Percentiles rank a stretch among this genome's conserved stretches.
Conservation (phyloP, 2,113 vertebrate species). For the Cryptomyrus ogoouensis region DNA sequence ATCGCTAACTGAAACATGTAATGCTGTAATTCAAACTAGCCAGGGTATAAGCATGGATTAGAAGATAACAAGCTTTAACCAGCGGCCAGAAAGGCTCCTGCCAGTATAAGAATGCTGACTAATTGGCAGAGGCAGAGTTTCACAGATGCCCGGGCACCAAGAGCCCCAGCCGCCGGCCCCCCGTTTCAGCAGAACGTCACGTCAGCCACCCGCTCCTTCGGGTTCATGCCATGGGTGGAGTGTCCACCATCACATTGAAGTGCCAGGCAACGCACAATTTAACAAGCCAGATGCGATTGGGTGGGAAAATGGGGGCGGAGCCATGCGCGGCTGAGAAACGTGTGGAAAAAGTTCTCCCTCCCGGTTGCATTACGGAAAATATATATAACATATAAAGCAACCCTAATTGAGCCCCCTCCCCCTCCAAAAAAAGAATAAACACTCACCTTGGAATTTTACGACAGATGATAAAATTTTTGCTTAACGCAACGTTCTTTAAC, state of each 20-base stretch:
- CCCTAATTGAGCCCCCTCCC: slow-evolving; percentile 57
- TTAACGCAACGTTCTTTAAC: slow-evolving; percentile 73
- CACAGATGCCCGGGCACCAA: slow-evolving; percentile 26
- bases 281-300: not conserved
- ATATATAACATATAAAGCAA: slow-evolving; percentile 48
- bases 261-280: not conserved
- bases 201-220: not conserved
- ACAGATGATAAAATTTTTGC: slow-evolving; percentile 70
- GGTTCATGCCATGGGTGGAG: not conserved
- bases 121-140: slow-evolving; percentile 35
- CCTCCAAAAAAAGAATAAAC: slow-evolving; percentile 59
- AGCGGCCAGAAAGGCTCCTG: slow-evolving; percentile 39
- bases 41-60: slow-evolving; percentile 42
- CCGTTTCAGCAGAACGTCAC: not conserved
- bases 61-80: slow-evolving; percentile 47
- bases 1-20: slow-evolving; percentile 35
- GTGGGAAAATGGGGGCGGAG: not conserved
- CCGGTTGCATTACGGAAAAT: not conserved
- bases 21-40: slow-evolving; percentile 35
- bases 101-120: slow-evolving; percentile 44
- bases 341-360: not conserved
- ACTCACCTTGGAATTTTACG: slow-evolving; percentile 70
- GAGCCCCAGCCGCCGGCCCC: not conserved
- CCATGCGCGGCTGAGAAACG: not conserved
- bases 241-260: not conserved